Conservation (phyloP, 2,888 invertebrate genomes). For the Andrena chrysosceles region DNA sequence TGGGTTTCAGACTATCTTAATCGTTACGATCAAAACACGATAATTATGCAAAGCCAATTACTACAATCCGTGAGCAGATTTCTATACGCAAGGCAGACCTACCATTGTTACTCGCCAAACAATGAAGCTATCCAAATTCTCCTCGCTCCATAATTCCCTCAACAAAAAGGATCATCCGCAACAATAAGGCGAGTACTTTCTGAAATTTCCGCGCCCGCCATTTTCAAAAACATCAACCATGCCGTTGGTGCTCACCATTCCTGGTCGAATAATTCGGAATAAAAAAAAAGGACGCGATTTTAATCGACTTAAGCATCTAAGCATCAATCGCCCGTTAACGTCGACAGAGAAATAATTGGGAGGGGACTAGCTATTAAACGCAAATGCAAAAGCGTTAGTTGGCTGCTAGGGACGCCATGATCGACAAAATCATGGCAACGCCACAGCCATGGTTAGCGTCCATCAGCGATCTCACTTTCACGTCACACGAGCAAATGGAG, state of each 20-base stretch:
- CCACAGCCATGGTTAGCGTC: slow-evolving; percentile 59
- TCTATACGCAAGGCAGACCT: neutral
- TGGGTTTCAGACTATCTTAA: slow-evolving; percentile 15
- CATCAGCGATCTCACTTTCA: slow-evolving; percentile 40
- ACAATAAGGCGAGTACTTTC: slow-evolving; percentile 45
- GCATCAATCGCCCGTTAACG: neutral
- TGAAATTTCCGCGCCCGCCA: slow-evolving; percentile 80
- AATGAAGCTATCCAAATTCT: neutral
- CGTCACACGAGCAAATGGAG: slow-evolving; percentile 32
- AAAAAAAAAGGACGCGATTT: neutral
- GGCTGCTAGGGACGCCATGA: slow-evolving; percentile 66
- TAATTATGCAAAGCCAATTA: slow-evolving; percentile 31
- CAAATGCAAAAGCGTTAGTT: slow-evolving; percentile 26
- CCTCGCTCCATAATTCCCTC: neutral
- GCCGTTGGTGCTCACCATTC: neutral
- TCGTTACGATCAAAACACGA: slow-evolving; percentile 18
- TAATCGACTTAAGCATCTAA: neutral
- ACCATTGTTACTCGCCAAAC: neutral
- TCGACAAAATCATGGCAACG: slow-evolving; percentile 69
- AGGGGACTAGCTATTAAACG: neutral
- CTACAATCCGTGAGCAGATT: neutral
- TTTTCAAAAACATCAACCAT: slow-evolving; percentile 79
- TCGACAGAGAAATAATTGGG: neutral
- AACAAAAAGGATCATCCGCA: slow-evolving; percentile 4
- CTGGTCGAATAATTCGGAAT: neutral